These are phyloP conservation scores for Chrysochloris asiatica DNA, from an alignment of 2,113 vertebrate species.

Conservation along the genomic window DNA sequence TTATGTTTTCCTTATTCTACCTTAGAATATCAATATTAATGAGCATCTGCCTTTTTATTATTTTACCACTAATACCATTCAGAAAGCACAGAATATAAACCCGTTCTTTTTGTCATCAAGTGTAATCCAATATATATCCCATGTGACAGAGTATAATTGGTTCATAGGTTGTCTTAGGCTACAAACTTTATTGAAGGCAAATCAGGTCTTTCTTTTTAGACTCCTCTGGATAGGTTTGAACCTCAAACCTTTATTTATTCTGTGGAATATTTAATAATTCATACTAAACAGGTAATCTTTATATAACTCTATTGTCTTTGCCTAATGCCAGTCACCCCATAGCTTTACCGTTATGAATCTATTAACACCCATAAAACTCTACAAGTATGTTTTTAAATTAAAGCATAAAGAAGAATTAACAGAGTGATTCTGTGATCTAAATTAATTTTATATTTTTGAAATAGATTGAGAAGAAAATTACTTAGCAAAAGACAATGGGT, in stretches of 20 bases:
- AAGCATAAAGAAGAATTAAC: background rate
- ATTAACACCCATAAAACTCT: background rate
- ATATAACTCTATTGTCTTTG: too few species aligned
- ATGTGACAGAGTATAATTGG: background rate
- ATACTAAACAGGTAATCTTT: too few species aligned
- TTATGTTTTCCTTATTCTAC: background rate
- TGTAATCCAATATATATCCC: background rate
- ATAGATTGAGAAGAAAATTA: background rate
- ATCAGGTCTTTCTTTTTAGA: too few species aligned
- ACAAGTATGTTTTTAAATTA: background rate
- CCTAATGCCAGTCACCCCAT: background rate
- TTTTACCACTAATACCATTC: background rate
- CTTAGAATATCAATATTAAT: background rate
- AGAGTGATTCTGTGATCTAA: background rate
- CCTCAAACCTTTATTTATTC: background rate
- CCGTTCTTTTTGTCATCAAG: background rate
- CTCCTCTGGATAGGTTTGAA: too few species aligned
- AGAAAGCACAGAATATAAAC: background rate
- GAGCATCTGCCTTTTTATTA: too few species aligned
- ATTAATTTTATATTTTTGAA: constrained; percentile 7
- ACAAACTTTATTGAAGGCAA: background rate
- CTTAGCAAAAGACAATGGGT: background rate
- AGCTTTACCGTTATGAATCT: background rate
- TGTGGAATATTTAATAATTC: background rate
- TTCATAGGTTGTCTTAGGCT: background rate